phyloP scores from a whole-genome alignment of 1,140 invertebrate genomes.

The Anadara kagoshimensis region DNA sequence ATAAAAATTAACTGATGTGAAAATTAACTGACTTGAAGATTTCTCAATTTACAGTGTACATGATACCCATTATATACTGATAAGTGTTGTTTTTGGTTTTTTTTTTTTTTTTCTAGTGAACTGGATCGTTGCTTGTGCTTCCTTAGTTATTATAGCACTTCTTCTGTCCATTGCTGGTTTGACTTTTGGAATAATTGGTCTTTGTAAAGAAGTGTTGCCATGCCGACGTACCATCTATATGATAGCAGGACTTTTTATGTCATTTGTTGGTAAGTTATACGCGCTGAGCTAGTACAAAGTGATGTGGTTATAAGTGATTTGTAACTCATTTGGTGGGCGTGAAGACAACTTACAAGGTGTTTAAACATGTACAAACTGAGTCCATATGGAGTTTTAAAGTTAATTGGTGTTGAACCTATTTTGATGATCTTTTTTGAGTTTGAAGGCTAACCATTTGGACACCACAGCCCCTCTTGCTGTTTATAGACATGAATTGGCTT shows the following conservation, averaged over 20 bases:
- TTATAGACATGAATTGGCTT: no score
- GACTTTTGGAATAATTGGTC: conserved; percentile 44
- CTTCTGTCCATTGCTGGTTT: conserved; percentile 37
- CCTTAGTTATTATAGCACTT: conserved; percentile 42
- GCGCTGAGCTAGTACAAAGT: neutral
- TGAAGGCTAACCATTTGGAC: no score
- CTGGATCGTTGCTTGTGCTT: conserved; percentile 47
- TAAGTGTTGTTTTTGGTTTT: neutral
- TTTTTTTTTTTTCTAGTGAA: conserved; percentile 23
- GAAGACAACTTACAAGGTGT: neutral
- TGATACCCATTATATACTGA: no score
- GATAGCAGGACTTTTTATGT: conserved; percentile 40
- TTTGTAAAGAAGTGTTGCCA: conserved; percentile 12
- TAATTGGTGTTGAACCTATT: neutral
- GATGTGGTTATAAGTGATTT: neutral
- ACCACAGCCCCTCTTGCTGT: no score
- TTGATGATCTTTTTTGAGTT: no score
- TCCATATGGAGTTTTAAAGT: neutral
- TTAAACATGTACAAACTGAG: neutral
- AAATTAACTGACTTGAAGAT: no score
- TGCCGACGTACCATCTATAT: conserved; percentile 33
- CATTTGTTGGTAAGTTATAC: conserved; percentile 39
- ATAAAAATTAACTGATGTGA: no score
- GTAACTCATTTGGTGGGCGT: neutral
- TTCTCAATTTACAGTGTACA: no score